Evolutionary conservation across 2,888 invertebrate genomes (phyloP).

Genomic region (Sycophila texana): DNA sequence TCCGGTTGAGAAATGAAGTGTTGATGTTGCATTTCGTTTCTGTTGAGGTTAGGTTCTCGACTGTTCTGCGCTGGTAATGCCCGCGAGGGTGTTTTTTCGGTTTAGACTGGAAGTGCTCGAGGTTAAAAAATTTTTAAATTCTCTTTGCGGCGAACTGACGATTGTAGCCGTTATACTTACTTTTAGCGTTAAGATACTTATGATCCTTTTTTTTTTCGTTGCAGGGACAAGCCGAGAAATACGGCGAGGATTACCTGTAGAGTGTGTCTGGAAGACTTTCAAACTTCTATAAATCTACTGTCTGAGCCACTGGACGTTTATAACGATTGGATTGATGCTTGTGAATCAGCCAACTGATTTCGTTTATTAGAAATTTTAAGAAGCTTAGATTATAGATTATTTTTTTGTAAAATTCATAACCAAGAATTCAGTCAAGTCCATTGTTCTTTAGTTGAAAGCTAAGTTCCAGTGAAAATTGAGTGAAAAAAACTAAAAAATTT

Average conservation of each 20-base stretch:
- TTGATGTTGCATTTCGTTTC: background rate
- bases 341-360: slow-evolving; percentile 91
- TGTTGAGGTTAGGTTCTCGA: slow-evolving; percentile 5
- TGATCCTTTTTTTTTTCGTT: slow-evolving; percentile 24
- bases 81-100: background rate
- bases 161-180: slow-evolving; percentile 24
- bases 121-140: background rate
- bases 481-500: slow-evolving; percentile 8
- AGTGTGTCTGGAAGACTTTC: slow-evolving; percentile 97
- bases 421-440: slow-evolving; percentile 6
- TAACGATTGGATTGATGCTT: slow-evolving; percentile 99
- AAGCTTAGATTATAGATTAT: background rate
- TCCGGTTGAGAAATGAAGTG: too few species aligned
- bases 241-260: slow-evolving; percentile 96
- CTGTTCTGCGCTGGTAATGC: background rate
- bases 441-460: background rate
- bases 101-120: background rate
- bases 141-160: background rate
- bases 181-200: slow-evolving; percentile 8
- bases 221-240: slow-evolving; percentile 95
- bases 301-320: slow-evolving; percentile 99
- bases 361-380: background rate
- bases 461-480: slow-evolving; percentile 15
- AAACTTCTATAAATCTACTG: slow-evolving; percentile 95
- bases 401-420: background rate